phyloP scores from a whole-genome alignment of 2,113 vertebrate genomes.

The Girardinichthys multiradiatus region DNA sequence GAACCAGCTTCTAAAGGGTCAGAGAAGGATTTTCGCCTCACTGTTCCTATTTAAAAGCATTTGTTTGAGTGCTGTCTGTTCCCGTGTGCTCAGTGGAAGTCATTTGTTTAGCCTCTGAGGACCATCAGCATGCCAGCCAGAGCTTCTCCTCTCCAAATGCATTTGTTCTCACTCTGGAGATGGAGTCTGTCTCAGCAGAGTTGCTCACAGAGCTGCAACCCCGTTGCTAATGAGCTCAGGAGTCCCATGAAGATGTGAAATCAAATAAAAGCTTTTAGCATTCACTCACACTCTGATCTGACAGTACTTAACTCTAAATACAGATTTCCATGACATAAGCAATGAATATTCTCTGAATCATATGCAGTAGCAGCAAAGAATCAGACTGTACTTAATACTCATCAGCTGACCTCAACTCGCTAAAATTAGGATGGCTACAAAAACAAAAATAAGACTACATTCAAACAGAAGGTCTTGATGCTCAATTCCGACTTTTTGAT shows the following conservation, averaged over 20 bases:
- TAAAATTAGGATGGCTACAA: background rate
- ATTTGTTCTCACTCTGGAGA: constrained; percentile 64
- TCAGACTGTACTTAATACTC: background rate
- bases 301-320: constrained; percentile 24
- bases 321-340: background rate
- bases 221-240: constrained; percentile 59
- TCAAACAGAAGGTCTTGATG: too few species aligned
- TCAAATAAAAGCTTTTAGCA: constrained; percentile 58
- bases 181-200: constrained; percentile 34
- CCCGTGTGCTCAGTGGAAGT: constrained; percentile 44
- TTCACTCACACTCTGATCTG: constrained; percentile 40
- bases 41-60: constrained; percentile 49
- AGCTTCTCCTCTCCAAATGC: constrained; percentile 61
- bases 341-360: constrained; percentile 1
- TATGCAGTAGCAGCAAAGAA: background rate
- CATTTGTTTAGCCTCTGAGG: constrained; percentile 66
- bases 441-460: too few species aligned
- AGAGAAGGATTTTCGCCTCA: constrained; percentile 30
- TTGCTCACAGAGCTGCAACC: constrained; percentile 18
- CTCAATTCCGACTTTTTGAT: too few species aligned
- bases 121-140: constrained; percentile 45
- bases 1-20: constrained; percentile 32
- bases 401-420: too few species aligned
- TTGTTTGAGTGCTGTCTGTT: constrained; percentile 60
- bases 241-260: constrained; percentile 43